Conservation (phyloP, 2,888 invertebrate species). For the Trachelus stipa region DNA sequence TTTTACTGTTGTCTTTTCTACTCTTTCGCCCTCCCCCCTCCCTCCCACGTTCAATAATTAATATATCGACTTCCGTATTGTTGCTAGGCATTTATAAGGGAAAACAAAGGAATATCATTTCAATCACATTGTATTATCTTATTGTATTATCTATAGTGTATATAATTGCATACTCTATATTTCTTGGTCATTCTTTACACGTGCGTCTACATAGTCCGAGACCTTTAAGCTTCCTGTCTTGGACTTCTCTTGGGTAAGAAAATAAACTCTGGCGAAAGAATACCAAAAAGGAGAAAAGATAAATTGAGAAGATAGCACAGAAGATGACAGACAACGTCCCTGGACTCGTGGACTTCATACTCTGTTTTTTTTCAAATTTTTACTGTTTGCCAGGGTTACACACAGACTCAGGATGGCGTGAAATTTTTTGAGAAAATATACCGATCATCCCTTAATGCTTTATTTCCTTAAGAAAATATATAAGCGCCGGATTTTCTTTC, state of each 20-base stretch:
- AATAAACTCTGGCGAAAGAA: not conserved
- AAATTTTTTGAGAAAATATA: not conserved
- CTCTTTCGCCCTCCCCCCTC: constrained; percentile 5
- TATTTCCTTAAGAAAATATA: not conserved
- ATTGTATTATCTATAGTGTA: not conserved
- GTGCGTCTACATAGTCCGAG: not conserved
- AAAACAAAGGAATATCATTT: constrained; percentile 41
- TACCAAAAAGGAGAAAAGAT: not conserved
- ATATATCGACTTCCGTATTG: constrained; percentile 53
- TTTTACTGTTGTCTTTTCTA: not conserved
- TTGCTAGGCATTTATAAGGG: constrained; percentile 57
- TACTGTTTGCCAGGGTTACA: not conserved
- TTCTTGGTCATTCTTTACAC: not conserved
- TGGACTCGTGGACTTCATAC: not conserved
- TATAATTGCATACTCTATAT: not conserved
- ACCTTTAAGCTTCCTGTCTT: not conserved
- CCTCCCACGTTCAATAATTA: constrained; percentile 54
- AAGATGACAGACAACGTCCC: not conserved
- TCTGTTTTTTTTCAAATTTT: constrained; percentile 2
- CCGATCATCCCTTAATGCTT: not conserved
- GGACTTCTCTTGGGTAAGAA: not conserved
- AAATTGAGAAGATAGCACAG: not conserved
- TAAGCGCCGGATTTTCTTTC: not conserved
- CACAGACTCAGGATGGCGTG: not conserved
- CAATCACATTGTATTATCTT: not conserved